A percentile compares a stretch with the other conserved stretches of the same genome.
Conservation (phyloP, 2,888 invertebrate genomes). For the Hypomecis atomaria region DNA sequence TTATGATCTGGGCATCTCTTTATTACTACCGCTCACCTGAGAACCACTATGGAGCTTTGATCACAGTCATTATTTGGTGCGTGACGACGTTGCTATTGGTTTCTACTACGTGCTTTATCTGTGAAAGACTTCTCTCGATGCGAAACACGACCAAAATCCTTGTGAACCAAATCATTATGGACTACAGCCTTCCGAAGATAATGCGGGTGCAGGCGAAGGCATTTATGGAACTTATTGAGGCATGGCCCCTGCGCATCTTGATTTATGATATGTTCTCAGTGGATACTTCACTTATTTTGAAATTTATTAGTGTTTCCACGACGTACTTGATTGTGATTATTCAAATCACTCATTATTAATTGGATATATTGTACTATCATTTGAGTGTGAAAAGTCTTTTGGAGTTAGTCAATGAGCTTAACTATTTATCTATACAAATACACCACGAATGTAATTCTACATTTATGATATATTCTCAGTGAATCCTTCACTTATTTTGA, state of each 20-base stretch:
- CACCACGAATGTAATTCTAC: no score
- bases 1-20: slow-evolving; percentile 61
- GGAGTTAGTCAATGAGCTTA: no score
- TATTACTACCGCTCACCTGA: slow-evolving; percentile 52
- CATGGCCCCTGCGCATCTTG: slow-evolving; percentile 60
- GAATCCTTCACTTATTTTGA: no score
- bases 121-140: slow-evolving; percentile 55
- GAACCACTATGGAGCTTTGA: slow-evolving; percentile 45
- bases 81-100: slow-evolving; percentile 53
- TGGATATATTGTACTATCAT: no score
- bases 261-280: slow-evolving; percentile 69
- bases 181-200: slow-evolving; percentile 61
- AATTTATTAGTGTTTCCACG: slow-evolving; percentile 68
- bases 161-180: slow-evolving; percentile 67
- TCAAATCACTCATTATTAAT: slow-evolving; percentile 62
- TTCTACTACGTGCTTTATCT: slow-evolving; percentile 56
- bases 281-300: slow-evolving; percentile 67
- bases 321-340: slow-evolving; percentile 71
- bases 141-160: slow-evolving; percentile 58
- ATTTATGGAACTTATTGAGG: slow-evolving; percentile 65
- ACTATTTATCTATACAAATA: no score
- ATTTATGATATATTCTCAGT: no score
- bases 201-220: slow-evolving; percentile 66
- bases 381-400: no score
- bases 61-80: slow-evolving; percentile 57